phyloP scores from a whole-genome alignment of 2,888 invertebrate genomes.

The Eutolmus rufibarbis region DNA sequence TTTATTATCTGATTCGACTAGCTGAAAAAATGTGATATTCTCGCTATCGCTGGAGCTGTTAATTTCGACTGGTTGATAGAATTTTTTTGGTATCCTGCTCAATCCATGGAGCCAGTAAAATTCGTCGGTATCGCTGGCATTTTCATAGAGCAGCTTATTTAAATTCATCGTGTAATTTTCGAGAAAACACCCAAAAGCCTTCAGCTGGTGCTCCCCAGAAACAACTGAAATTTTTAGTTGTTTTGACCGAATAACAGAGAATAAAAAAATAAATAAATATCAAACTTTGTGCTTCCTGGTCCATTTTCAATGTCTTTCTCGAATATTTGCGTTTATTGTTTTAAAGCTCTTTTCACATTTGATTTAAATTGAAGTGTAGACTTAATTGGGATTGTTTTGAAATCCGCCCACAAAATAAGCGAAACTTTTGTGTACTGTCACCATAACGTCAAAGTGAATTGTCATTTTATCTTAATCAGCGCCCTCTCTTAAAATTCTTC shows the following conservation, averaged over 20 bases:
- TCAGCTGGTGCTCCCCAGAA: conserved; percentile 58
- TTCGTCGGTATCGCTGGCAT: background rate
- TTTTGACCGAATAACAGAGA: background rate
- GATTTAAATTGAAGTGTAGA: too few species aligned
- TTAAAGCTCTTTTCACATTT: too few species aligned
- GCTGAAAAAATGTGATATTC: conserved; percentile 70
- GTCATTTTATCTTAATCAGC: too few species aligned
- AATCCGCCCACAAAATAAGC: too few species aligned
- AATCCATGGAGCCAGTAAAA: background rate
- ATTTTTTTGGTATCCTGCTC: background rate
- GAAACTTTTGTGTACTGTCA: too few species aligned
- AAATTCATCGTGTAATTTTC: conserved; percentile 51
- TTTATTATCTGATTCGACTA: conserved; percentile 85
- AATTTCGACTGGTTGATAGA: conserved; percentile 11
- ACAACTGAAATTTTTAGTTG: conserved; percentile 49
- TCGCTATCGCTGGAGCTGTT: conserved; percentile 62
- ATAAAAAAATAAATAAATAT: background rate
- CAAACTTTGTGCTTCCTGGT: background rate
- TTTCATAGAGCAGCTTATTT: background rate
- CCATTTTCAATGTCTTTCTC: background rate
- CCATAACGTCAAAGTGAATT: too few species aligned
- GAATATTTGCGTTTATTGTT: too few species aligned
- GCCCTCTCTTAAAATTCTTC: too few species aligned
- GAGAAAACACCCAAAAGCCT: conserved; percentile 56
- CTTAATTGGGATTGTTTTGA: too few species aligned